phyloP scores from a whole-genome alignment of 2,113 vertebrate genomes.

The Saguinus midas region DNA sequence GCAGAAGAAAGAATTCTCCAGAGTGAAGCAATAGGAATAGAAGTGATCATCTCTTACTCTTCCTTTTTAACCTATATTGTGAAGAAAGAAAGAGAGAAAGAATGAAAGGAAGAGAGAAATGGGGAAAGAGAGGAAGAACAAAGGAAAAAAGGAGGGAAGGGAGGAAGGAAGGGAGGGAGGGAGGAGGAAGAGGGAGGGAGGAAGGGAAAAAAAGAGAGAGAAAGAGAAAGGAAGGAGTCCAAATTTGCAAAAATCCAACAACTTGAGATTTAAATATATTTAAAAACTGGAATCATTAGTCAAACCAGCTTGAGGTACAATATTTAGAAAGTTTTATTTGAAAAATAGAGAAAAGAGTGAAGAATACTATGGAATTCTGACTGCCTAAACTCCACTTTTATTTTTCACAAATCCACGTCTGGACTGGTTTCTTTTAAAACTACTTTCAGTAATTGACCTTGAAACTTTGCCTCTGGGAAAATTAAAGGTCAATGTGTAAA shows the following conservation, averaged over 20 bases:
- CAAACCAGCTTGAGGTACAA: not conserved
- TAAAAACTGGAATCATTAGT: not conserved
- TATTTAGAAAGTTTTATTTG: not conserved
- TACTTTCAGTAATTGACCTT: not conserved
- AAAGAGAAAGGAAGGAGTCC: not conserved
- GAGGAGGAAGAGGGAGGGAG: fast-evolving
- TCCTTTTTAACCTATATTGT: not conserved
- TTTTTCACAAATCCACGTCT: not conserved
- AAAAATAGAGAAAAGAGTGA: not conserved
- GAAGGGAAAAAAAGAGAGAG: no score
- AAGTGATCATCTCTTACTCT: not conserved
- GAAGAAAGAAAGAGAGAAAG: not conserved
- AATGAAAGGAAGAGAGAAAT: fast-evolving
- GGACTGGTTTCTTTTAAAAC: not conserved
- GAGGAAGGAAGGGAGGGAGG: no score
- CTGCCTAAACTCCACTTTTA: not conserved
- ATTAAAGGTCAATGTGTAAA: not conserved
- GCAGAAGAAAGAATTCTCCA: not conserved
- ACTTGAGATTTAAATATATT: not conserved
- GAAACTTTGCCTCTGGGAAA: not conserved
- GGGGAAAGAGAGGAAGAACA: fast-evolving
- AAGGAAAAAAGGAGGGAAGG: fast-evolving
- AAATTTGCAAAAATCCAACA: not conserved
- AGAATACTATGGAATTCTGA: not conserved
- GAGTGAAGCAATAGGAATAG: not conserved